Conservation (phyloP, 2,888 invertebrate genomes). For the Barypeithes pellucidus region DNA sequence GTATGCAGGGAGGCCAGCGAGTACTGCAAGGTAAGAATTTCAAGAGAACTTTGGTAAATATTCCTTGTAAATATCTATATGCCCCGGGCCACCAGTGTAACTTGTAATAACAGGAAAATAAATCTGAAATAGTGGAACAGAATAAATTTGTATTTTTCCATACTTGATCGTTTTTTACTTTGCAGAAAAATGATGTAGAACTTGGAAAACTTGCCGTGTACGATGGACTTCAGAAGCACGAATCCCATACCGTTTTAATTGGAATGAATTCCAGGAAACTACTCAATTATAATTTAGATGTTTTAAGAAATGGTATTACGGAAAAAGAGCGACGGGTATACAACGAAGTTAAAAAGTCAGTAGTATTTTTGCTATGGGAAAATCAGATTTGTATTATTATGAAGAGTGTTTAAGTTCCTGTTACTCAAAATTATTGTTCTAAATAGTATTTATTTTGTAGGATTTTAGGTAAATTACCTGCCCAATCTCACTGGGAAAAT, state of each 20-base stretch:
- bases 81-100: too few relatives aligned
- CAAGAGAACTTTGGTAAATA: background rate
- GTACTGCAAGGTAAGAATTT: conserved; percentile 77
- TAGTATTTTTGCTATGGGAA: background rate
- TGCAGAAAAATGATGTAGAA: conserved; percentile 76
- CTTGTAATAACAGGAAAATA: too few relatives aligned
- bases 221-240: conserved; percentile 76
- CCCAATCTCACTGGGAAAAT: conserved; percentile 49
- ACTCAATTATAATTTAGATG: conserved; percentile 77
- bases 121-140: too few relatives aligned
- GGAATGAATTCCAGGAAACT: conserved; percentile 82
- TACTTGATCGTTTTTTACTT: conserved; percentile 45
- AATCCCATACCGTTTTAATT: conserved; percentile 81
- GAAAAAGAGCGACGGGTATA: conserved; percentile 78
- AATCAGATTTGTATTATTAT: background rate
- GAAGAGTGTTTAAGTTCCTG: too few relatives aligned
- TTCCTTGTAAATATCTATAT: too few relatives aligned
- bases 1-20: conserved; percentile 77
- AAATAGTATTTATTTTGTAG: conserved; percentile 39
- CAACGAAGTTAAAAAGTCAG: conserved; percentile 62
- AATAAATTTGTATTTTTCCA: too few relatives aligned
- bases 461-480: conserved; percentile 46
- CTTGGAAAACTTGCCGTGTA: conserved; percentile 82
- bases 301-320: conserved; percentile 77
- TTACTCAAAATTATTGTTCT: too few relatives aligned